Evolutionary conservation across 2,797 vertebrate genomes (phyloP).

Genomic region (Poeciliopsis gracilis): DNA sequence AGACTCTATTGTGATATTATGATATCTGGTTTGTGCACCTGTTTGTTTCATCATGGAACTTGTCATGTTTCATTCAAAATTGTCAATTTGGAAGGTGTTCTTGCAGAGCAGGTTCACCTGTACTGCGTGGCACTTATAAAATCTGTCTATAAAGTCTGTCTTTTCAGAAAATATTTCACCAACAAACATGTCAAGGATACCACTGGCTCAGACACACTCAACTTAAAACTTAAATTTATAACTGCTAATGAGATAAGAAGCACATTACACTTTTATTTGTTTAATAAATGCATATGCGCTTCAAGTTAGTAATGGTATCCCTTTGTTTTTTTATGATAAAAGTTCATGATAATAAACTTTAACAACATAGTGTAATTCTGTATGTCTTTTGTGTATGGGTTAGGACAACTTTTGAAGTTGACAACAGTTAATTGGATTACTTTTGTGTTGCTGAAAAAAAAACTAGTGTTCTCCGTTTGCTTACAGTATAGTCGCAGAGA

Average conservation of each 20-base stretch:
- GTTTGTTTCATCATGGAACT: too few species aligned
- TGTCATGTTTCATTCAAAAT: too few species aligned
- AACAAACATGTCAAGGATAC: too few species aligned
- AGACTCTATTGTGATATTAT: too few species aligned
- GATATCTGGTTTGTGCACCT: too few species aligned
- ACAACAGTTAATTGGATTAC: slow-evolving; percentile 29
- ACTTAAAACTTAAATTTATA: not conserved
- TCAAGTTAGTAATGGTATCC: too few species aligned
- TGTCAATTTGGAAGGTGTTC: too few species aligned
- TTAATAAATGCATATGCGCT: not conserved
- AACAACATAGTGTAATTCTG: not conserved
- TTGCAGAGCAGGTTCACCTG: too few species aligned
- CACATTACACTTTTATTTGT: not conserved
- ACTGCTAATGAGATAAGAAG: slow-evolving; percentile 6
- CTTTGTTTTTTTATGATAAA: not conserved
- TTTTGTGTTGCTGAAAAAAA: slow-evolving; percentile 33
- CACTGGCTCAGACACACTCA: not conserved
- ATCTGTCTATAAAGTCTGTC: too few species aligned
- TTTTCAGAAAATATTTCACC: too few species aligned
- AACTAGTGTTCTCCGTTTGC: slow-evolving; percentile 25
- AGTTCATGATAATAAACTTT: not conserved
- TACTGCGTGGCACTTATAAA: too few species aligned
- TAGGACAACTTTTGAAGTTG: slow-evolving; percentile 11
- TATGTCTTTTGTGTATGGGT: not conserved
- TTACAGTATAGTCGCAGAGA: slow-evolving; percentile 12